Conservation (phyloP, 2,888 invertebrate species). For the Atherix ibis region DNA sequence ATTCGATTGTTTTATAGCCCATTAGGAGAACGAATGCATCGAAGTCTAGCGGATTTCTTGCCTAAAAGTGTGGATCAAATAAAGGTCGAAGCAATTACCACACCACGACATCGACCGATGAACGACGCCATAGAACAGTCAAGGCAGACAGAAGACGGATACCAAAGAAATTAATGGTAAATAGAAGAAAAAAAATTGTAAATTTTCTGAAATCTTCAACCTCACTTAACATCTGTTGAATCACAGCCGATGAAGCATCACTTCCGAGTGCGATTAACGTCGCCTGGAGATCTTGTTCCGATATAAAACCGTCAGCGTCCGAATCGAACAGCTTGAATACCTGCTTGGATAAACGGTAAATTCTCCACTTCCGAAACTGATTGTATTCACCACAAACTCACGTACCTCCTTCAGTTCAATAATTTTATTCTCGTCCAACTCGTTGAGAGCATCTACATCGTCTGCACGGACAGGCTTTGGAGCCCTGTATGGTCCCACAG, state of each 20-base stretch:
- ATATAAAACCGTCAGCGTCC: constrained; percentile 48
- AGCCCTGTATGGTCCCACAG: constrained; percentile 23
- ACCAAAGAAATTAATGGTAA: constrained; percentile 1
- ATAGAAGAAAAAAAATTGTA: background rate
- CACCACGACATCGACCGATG: too few relatives aligned
- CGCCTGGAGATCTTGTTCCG: constrained; percentile 44
- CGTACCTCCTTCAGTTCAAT: constrained; percentile 48
- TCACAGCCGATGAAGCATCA: constrained; percentile 38
- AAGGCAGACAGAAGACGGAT: too few relatives aligned
- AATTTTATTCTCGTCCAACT: constrained; percentile 43
- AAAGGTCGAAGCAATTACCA: too few relatives aligned
- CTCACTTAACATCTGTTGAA: constrained; percentile 46
- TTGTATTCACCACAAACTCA: too few relatives aligned
- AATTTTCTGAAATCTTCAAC: constrained; percentile 20
- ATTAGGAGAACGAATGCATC: constrained; percentile 46
- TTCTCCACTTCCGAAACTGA: background rate
- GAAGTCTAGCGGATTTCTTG: constrained; percentile 42
- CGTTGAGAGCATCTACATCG: constrained; percentile 36
- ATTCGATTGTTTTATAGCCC: constrained; percentile 42
- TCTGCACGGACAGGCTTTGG: constrained; percentile 24
- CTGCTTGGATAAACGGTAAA: too few relatives aligned
- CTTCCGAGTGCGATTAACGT: constrained; percentile 46
- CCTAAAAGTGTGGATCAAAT: too few relatives aligned
- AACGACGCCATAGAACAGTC: too few relatives aligned
- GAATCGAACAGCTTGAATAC: constrained; percentile 48